Conservation (phyloP, 1,140 invertebrate species). For the Drosophila rhopaloa region DNA sequence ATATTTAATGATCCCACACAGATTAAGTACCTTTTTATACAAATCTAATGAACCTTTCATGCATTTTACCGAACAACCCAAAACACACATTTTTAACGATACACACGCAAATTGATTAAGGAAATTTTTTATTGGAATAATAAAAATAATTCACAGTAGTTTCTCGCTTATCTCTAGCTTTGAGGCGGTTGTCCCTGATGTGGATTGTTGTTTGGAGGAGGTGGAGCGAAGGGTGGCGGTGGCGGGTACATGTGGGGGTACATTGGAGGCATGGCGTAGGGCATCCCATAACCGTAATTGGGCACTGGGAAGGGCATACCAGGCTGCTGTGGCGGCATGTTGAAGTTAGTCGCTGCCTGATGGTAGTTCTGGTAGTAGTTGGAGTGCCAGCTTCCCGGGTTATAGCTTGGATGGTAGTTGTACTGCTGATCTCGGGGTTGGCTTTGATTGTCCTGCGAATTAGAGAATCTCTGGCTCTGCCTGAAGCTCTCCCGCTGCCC, state of each 20-base stretch:
- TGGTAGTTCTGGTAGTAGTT: constrained; percentile 79
- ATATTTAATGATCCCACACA: constrained; percentile 68
- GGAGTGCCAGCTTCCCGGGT: constrained; percentile 80
- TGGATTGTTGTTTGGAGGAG: constrained; percentile 15
- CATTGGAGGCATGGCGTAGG: constrained; percentile 48
- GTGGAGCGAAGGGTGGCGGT: constrained; percentile 26
- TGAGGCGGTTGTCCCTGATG: constrained; percentile 25
- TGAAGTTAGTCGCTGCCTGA: constrained; percentile 57
- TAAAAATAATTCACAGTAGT: constrained; percentile 34
- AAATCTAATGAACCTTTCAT: constrained; percentile 44
- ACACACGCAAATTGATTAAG: constrained; percentile 48
- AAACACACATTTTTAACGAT: constrained; percentile 39
- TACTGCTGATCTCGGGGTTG: constrained; percentile 50
- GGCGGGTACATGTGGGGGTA: constrained; percentile 37
- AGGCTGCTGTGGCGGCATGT: constrained; percentile 55
- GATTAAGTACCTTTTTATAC: constrained; percentile 82
- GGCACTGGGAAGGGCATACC: constrained; percentile 57
- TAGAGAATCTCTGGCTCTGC: constrained; percentile 24
- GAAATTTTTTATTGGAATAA: constrained; percentile 72
- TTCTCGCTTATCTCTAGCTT: constrained; percentile 4
- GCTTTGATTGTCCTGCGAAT: constrained; percentile 12
- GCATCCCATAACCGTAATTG: constrained; percentile 58
- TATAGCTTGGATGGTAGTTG: constrained; percentile 75
- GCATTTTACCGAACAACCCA: constrained; percentile 56
- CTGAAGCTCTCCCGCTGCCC: constrained; percentile 45